phyloP scores from a whole-genome alignment of 1,140 invertebrate species.

The Chlorops oryzae region DNA sequence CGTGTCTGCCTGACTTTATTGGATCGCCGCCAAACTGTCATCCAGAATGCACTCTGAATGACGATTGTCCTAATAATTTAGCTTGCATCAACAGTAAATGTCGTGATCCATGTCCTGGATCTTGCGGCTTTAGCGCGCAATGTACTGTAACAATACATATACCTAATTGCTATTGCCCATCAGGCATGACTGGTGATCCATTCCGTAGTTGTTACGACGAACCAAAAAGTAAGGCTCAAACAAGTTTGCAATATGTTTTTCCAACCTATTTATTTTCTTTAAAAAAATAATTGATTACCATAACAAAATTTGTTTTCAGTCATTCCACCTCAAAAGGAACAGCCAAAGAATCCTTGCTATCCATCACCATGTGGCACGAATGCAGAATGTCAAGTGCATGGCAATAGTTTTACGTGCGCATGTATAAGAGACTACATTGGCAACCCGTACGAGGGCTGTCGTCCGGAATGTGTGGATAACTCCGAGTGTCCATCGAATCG shows the following conservation, averaged over 20 bases:
- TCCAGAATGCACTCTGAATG: conserved; percentile 60
- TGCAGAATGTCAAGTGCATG: conserved; percentile 50
- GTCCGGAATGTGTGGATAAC: conserved; percentile 57
- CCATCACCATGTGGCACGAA: conserved; percentile 58
- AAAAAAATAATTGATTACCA: neutral
- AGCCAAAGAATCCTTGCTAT: conserved; percentile 49
- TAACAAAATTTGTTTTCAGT: conserved; percentile 55
- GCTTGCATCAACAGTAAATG: conserved; percentile 64
- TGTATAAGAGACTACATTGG: conserved; percentile 54
- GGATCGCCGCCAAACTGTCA: conserved; percentile 61
- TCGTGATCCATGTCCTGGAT: conserved; percentile 67
- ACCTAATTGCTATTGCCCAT: conserved; percentile 63
- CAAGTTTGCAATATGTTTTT: conserved; percentile 45
- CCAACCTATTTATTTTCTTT: neutral
- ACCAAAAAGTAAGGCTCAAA: conserved; percentile 41
- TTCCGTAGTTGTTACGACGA: conserved; percentile 54
- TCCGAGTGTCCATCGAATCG: conserved; percentile 54
- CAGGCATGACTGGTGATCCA: conserved; percentile 65
- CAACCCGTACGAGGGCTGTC: conserved; percentile 54
- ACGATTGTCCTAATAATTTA: conserved; percentile 57
- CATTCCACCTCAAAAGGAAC: conserved; percentile 50
- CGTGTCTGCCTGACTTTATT: conserved; percentile 57
- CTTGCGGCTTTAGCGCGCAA: conserved; percentile 65
- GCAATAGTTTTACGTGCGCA: conserved; percentile 47
- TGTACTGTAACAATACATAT: conserved; percentile 70